Percentiles rank a stretch among this genome's conserved stretches.
phyloP scores from a whole-genome alignment of 2,888 invertebrate genomes.

The Antheraea assamensis region DNA sequence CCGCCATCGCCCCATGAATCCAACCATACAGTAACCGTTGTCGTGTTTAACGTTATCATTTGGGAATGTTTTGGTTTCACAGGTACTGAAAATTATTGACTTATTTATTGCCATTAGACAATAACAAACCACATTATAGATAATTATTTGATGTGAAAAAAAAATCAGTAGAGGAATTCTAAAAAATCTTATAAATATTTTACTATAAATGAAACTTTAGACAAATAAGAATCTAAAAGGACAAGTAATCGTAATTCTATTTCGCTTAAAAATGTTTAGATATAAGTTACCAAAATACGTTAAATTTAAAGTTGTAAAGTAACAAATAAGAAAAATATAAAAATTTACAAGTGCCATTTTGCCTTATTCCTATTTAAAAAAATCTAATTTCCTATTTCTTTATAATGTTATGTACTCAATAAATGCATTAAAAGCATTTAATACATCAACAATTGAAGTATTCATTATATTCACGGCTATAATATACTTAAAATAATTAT shows the following conservation, averaged over 20 bases:
- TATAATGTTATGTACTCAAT: too few species aligned
- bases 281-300: background rate
- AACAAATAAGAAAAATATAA: too few species aligned
- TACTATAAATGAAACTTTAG: background rate
- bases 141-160: background rate
- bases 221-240: background rate
- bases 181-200: too few species aligned
- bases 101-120: background rate
- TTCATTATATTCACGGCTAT: too few species aligned
- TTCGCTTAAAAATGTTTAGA: background rate
- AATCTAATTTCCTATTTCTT: too few species aligned
- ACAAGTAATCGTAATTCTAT: background rate
- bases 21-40: conserved; percentile 92
- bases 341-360: too few species aligned
- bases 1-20: conserved; percentile 95
- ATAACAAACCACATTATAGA: background rate
- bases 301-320: too few species aligned
- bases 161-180: background rate
- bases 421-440: too few species aligned
- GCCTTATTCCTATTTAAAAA: too few species aligned
- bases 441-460: too few species aligned
- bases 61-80: conserved; percentile 90
- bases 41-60: conserved; percentile 92
- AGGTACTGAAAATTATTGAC: conserved; percentile 79
- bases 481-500: too few species aligned